Percentiles rank a stretch among this genome's conserved stretches.
Conservation (phyloP, 2,888 invertebrate genomes). For the Calameuta filiformis region DNA sequence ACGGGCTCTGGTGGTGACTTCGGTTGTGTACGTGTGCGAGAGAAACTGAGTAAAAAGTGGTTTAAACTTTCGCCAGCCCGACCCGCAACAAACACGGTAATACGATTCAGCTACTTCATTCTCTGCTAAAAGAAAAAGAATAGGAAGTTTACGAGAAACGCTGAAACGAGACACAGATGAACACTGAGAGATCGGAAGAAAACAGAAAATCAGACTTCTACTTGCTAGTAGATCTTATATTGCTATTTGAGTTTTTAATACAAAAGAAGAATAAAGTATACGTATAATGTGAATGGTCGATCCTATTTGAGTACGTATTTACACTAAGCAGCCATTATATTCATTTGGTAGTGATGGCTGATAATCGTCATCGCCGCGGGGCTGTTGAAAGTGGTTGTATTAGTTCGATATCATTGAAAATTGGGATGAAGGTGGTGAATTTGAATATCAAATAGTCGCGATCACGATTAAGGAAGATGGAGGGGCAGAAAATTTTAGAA, state of each 20-base stretch:
- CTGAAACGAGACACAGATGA: not conserved
- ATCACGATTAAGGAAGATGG: not conserved
- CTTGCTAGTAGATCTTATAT: not conserved
- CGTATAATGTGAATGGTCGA: not conserved
- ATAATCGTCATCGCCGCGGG: not conserved
- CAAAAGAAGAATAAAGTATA: not conserved
- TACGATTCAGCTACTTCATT: constrained; percentile 18
- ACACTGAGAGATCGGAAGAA: not conserved
- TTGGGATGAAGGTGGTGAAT: not conserved
- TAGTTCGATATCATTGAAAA: not conserved
- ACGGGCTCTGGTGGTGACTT: not conserved
- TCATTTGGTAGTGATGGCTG: not conserved
- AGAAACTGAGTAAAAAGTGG: constrained; percentile 8
- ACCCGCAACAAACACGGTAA: constrained; percentile 16
- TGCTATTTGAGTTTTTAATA: not conserved
- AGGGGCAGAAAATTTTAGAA: not conserved
- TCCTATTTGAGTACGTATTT: not conserved
- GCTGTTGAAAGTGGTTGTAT: not conserved
- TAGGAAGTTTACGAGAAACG: not conserved
- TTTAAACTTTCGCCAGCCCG: constrained; percentile 19
- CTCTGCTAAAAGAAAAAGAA: not conserved
- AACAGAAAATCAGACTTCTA: not conserved
- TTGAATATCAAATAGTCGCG: not conserved
- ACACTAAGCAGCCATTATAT: not conserved
- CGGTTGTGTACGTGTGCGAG: not conserved